A percentile compares a stretch with the other conserved stretches of the same genome.
Conservation (phyloP, 64 coral and sea anemone species). For the Stylophora pistillata region DNA sequence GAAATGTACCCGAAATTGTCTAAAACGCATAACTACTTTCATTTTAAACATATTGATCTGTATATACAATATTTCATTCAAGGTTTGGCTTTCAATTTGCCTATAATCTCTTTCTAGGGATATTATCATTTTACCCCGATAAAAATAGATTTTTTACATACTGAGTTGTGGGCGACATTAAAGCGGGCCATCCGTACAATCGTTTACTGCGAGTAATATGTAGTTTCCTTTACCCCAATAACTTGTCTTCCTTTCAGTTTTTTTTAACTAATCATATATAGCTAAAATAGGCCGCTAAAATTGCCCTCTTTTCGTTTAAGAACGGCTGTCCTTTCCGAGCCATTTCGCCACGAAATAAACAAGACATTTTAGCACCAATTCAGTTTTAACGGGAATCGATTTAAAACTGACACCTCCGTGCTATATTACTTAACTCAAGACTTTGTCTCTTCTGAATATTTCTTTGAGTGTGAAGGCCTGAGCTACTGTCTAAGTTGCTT, state of each 20-base stretch:
- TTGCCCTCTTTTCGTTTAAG: neutral
- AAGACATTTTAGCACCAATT: neutral
- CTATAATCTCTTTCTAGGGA: conserved; percentile 3
- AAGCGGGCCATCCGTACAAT: neutral
- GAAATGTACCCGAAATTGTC: neutral
- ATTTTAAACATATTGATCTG: neutral
- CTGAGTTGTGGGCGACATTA: neutral
- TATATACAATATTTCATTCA: conserved; percentile 21
- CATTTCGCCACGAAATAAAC: neutral
- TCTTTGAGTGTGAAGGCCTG: neutral
- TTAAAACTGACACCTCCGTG: neutral
- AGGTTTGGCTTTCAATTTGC: neutral
- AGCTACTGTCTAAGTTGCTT: too few species aligned
- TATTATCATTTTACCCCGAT: conserved; percentile 12
- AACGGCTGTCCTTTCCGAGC: neutral
- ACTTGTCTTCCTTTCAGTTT: neutral
- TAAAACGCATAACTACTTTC: neutral
- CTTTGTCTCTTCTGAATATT: neutral
- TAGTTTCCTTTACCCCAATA: too few species aligned
- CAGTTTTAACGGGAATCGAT: neutral
- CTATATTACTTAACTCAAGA: neutral
- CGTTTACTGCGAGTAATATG: too few species aligned
- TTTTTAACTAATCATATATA: neutral
- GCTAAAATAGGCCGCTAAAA: neutral
- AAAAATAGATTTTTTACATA: conserved; percentile 17